Percentiles rank a stretch among this genome's conserved stretches.
phyloP scores from a whole-genome alignment of 2,797 vertebrate species.

The Carapus acus region DNA sequence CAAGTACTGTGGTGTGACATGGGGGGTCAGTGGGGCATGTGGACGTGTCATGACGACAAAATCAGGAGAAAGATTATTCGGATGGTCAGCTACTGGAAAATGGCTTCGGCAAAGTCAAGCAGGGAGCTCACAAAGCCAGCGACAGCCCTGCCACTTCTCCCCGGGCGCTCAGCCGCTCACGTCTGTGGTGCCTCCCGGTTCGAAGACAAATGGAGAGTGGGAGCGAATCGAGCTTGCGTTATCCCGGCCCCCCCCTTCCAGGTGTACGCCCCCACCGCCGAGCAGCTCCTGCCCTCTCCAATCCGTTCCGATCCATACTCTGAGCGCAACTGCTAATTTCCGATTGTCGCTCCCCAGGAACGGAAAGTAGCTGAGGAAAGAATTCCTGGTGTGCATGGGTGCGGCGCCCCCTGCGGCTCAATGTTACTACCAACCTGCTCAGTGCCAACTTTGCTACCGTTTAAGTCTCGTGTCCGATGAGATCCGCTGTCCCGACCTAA shows the following conservation, averaged over 20 bases:
- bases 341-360: constrained; percentile 32
- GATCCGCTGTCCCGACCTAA: constrained; percentile 56
- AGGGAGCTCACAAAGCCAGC: constrained; percentile 61
- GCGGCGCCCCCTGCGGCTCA: constrained; percentile 42
- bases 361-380: constrained; percentile 25
- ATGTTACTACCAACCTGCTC: constrained; percentile 76
- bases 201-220: constrained; percentile 67
- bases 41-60: constrained; percentile 47
- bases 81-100: constrained; percentile 55
- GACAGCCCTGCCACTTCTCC: constrained; percentile 63
- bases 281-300: constrained; percentile 17
- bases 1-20: constrained; percentile 66
- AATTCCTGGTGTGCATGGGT: constrained; percentile 49
- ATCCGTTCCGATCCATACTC: constrained; percentile 33
- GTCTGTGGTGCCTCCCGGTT: constrained; percentile 57
- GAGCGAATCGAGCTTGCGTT: constrained; percentile 37
- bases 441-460: constrained; percentile 76
- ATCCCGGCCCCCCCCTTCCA: constrained; percentile 60
- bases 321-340: constrained; percentile 35
- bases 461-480: constrained; percentile 66
- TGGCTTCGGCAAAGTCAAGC: constrained; percentile 55
- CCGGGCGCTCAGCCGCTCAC: constrained; percentile 51
- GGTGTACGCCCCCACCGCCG: constrained; percentile 56
- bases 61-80: constrained; percentile 42
- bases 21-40: constrained; percentile 53